Percentiles rank a stretch among this genome's conserved stretches.
Evolutionary conservation across 1,140 invertebrate genomes (phyloP).

Genomic region (Bombus waltoni): DNA sequence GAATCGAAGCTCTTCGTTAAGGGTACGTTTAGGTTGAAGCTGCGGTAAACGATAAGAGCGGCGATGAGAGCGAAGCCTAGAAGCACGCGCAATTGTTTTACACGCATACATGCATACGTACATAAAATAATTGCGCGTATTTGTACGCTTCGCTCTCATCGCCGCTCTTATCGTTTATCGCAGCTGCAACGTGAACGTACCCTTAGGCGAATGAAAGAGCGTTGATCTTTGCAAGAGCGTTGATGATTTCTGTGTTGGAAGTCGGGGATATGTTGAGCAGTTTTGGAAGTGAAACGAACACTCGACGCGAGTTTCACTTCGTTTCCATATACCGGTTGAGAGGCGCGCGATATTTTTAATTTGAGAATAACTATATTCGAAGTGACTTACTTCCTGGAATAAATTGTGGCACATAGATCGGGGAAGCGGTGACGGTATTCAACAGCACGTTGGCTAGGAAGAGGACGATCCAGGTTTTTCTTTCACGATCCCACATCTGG

Average conservation of each 20-base stretch:
- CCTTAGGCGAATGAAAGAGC: background rate
- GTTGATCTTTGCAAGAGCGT: background rate
- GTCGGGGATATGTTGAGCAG: background rate
- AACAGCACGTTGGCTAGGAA: conserved; percentile 72
- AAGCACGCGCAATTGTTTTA: too few relatives aligned
- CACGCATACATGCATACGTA: too few relatives aligned
- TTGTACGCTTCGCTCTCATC: too few relatives aligned
- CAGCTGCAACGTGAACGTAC: too few relatives aligned
- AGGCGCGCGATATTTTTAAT: background rate
- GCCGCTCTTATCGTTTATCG: too few relatives aligned
- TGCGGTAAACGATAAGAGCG: too few relatives aligned
- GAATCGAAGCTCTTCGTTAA: too few relatives aligned
- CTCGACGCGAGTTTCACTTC: background rate
- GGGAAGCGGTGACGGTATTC: conserved; percentile 67
- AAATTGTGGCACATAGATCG: conserved; percentile 78
- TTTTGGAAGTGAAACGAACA: background rate
- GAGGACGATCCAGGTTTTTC: conserved; percentile 64
- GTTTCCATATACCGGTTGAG: background rate
- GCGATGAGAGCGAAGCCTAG: too few relatives aligned
- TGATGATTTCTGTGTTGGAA: background rate
- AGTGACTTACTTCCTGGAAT: conserved; percentile 75
- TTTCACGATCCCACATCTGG: conserved; percentile 76
- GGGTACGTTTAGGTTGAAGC: too few relatives aligned
- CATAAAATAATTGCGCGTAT: too few relatives aligned
- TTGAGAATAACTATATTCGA: background rate